Conservation (phyloP, 2,888 invertebrate genomes). For the Clitarchus hookeri region DNA sequence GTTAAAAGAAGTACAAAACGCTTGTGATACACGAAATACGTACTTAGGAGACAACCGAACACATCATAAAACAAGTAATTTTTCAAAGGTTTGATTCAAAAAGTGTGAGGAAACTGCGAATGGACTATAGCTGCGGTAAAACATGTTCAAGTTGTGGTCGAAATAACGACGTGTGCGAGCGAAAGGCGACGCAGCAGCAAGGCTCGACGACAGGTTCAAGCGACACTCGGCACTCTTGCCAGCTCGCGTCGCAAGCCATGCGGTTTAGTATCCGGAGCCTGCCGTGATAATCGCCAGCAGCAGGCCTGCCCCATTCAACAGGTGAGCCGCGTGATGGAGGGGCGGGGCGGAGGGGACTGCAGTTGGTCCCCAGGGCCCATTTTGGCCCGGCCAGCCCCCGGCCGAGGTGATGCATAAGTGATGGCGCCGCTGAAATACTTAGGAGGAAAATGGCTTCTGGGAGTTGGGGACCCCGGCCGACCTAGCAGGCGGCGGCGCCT, state of each 20-base stretch:
- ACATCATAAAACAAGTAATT: too few species aligned
- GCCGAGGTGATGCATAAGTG: conserved; percentile 21
- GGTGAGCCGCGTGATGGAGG: background rate
- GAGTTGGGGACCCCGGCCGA: conserved; percentile 6
- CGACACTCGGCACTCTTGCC: background rate
- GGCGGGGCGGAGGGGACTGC: background rate
- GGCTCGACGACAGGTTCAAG: background rate
- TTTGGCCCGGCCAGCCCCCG: background rate
- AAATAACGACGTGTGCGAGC: too few species aligned
- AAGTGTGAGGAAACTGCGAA: too few species aligned
- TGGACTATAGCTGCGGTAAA: too few species aligned
- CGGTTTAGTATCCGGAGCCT: background rate
- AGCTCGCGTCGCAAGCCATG: too few species aligned
- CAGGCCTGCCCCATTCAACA: background rate
- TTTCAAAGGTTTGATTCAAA: too few species aligned
- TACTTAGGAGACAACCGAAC: too few species aligned
- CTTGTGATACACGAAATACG: too few species aligned
- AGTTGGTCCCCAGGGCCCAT: background rate
- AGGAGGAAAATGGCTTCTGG: conserved; percentile 26
- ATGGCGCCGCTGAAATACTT: conserved; percentile 23
- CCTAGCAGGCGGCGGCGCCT: background rate
- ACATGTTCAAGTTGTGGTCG: too few species aligned
- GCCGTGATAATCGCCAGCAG: background rate
- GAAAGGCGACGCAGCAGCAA: background rate
- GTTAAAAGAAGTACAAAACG: too few species aligned